A percentile compares a stretch with the other conserved stretches of the same genome.
These are phyloP conservation scores for Cerastis rubricosa DNA, from an alignment of 2,888 invertebrate genomes.

Conservation along the genomic window DNA sequence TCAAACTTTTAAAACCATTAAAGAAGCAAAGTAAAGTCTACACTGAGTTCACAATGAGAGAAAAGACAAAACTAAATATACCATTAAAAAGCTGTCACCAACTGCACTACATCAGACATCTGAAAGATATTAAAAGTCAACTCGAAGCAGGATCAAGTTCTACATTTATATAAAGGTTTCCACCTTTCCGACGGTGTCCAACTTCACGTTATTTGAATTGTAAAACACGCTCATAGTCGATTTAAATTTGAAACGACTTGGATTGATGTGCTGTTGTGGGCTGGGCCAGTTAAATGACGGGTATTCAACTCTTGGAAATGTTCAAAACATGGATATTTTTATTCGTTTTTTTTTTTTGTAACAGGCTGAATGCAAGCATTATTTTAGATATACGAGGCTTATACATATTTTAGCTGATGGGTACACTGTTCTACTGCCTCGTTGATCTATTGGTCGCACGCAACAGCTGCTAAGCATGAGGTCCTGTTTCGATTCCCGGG, in stretches of 20 bases:
- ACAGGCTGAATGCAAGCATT: not conserved
- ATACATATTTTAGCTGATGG: not conserved
- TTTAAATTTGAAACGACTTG: constrained; percentile 78
- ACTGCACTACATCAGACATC: constrained; percentile 56
- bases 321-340: constrained; percentile 36
- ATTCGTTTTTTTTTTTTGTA: constrained; percentile 12
- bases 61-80: constrained; percentile 28
- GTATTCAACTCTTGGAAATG: constrained; percentile 32
- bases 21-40: too few species aligned
- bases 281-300: constrained; percentile 59
- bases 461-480: not conserved
- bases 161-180: constrained; percentile 79
- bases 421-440: not conserved
- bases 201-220: constrained; percentile 81
- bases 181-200: constrained; percentile 75
- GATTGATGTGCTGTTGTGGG: constrained; percentile 70
- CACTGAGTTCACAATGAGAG: constrained; percentile 5
- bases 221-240: constrained; percentile 75
- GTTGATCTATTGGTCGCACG: not conserved
- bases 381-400: not conserved
- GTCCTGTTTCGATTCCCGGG: not conserved
- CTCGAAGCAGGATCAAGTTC: constrained; percentile 73
- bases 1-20: too few species aligned
- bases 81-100: constrained; percentile 35
- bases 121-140: constrained; percentile 79